Evolutionary conservation across 2,797 vertebrate genomes (phyloP), one percentile per base, ranked within the genome.

Genomic region (Peromyscus aztecus): DNA sequence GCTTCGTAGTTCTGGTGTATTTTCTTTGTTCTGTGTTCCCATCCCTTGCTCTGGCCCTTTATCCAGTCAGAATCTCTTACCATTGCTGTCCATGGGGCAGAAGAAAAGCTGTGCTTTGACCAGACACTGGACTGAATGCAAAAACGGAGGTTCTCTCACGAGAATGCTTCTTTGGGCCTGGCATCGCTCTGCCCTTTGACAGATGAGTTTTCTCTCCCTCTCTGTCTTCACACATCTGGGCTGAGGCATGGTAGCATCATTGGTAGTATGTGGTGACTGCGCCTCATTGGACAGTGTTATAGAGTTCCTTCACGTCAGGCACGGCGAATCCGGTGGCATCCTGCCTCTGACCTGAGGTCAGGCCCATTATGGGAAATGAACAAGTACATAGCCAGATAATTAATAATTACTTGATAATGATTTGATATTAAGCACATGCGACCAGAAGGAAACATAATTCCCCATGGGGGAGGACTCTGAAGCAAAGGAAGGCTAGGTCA

Each of bases 351-450:
- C 63, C 27, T 29, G n/a, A 71, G 61, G 11, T 87, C 27, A 34
- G 16, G 49, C 34, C 40, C 27, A 43, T 86, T 37, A 69, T 76
- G 59, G 5, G 40, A 94, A 55, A 77, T 59, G 31, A 61, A 76
- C 5, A 88, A 87, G 21, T 82, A 49, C 40, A n/a, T 40, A 63
- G 61, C 31, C 57, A 75, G 78, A 34, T 75, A 73, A 84, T 69
- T 82, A 67, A 73, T 73, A 76, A 57, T 55, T 71, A 61, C 21
- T 82, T 61, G 82, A 59, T 76, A 76, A 46, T 37, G n/a, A n/a
- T 21, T 87, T 90, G 57, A 81, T 94, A 29, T 61, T 76, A 76
- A 93, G 34, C 61, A 78, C 86, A 76, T 94, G 46, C 55, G 43
- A 37, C 57, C 43, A 91, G 27, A 90, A 88, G 77, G 40, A 88